Conservation (phyloP, 2,888 invertebrate species). For the Campoletis raptor region DNA sequence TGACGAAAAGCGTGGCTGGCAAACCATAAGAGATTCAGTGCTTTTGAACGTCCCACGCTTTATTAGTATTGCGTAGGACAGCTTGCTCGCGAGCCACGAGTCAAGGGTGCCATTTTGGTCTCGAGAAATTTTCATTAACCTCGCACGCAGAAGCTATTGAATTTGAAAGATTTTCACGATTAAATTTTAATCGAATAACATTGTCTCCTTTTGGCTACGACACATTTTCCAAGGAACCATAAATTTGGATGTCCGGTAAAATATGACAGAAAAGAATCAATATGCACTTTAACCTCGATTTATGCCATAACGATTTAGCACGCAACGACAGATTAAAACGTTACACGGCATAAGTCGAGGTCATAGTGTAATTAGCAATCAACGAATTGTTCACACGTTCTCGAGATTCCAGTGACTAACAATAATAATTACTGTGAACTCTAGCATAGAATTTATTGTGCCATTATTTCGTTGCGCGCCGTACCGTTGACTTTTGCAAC, state of each 20-base stretch:
- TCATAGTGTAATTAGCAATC: background rate
- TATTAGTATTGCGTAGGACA: slow-evolving; percentile 74
- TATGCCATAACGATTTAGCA: background rate
- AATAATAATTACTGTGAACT: background rate
- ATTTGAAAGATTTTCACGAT: background rate
- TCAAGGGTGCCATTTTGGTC: slow-evolving; percentile 29
- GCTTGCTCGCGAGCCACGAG: slow-evolving; percentile 4
- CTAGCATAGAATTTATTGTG: background rate
- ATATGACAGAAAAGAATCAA: background rate
- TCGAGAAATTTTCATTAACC: slow-evolving; percentile 16
- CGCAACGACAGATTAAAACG: background rate
- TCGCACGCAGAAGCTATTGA: background rate
- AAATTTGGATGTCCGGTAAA: background rate
- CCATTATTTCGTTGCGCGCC: background rate
- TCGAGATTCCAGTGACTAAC: background rate
- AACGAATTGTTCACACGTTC: background rate
- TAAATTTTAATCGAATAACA: background rate
- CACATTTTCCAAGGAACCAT: background rate
- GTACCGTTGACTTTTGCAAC: background rate
- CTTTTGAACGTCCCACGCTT: slow-evolving; percentile 73
- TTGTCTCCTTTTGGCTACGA: background rate
- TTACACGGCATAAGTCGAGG: background rate
- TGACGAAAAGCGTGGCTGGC: slow-evolving; percentile 63
- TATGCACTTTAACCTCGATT: background rate
- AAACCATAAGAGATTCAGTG: slow-evolving; percentile 69